A percentile compares a stretch with the other conserved stretches of the same genome.
Evolutionary conservation across 2,113 vertebrate species (phyloP).

Genomic region (Podocnemis expansa): DNA sequence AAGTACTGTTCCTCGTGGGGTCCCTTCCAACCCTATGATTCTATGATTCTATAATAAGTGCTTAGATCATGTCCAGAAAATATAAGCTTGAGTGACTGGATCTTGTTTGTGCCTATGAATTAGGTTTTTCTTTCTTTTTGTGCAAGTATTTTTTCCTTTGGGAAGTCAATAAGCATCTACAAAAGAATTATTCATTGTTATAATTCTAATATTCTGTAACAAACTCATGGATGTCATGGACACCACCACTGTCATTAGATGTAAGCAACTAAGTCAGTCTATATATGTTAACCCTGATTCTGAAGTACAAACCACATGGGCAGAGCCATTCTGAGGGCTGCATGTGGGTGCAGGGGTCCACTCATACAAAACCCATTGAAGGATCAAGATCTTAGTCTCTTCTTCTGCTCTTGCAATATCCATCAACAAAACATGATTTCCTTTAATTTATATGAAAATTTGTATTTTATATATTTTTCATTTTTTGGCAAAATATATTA

Average conservation of each 20-base stretch:
- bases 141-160: background rate
- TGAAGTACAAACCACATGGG: background rate
- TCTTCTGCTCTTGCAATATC: background rate
- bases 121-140: background rate
- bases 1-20: too few relatives aligned
- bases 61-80: background rate
- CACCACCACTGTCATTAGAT: background rate
- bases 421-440: too few relatives aligned
- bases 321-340: background rate
- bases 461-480: background rate
- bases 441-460: too few relatives aligned
- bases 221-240: background rate
- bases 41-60: too few relatives aligned
- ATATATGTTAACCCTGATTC: background rate
- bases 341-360: background rate
- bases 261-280: conserved; percentile 4
- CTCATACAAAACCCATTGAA: background rate
- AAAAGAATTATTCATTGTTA: background rate
- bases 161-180: background rate
- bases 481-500: background rate
- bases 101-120: background rate
- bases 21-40: too few relatives aligned
- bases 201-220: background rate
- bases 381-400: background rate
- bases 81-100: background rate